These are phyloP conservation scores for Pogonus chalceus DNA, from an alignment of 1,140 invertebrate species.

Conservation along the genomic window DNA sequence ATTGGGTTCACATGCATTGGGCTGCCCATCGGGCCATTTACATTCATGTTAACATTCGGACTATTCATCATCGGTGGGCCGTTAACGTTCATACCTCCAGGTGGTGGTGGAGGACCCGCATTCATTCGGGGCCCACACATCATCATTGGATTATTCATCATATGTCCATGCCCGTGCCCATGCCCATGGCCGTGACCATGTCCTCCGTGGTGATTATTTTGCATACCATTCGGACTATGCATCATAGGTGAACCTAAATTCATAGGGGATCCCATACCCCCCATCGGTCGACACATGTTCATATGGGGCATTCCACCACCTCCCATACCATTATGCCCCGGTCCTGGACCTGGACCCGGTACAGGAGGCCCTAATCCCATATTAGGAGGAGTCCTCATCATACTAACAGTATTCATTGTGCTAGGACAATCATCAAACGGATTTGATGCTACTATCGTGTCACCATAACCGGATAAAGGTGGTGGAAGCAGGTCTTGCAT, in stretches of 20 bases:
- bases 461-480: conserved; percentile 75
- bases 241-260: conserved; percentile 56
- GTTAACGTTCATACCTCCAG: conserved; percentile 16
- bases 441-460: conserved; percentile 89
- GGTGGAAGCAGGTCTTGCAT: conserved; percentile 72
- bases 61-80: conserved; percentile 31
- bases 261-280: conserved; percentile 42
- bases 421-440: conserved; percentile 89
- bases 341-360: conserved; percentile 28
- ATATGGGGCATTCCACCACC: conserved; percentile 31
- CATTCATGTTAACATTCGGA: conserved; percentile 31
- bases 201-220: conserved; percentile 12
- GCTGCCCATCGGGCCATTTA: conserved; percentile 49
- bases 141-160: conserved; percentile 32
- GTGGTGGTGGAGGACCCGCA: conserved; percentile 19
- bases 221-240: conserved; percentile 33
- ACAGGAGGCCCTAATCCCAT: conserved; percentile 32
- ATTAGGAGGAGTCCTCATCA: conserved; percentile 48
- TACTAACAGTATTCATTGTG: conserved; percentile 46
- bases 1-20: conserved; percentile 50
- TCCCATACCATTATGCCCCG: conserved; percentile 30
- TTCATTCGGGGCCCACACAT: conserved; percentile 32
- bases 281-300: conserved; percentile 55
- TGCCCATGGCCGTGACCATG: not conserved
- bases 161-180: conserved; percentile 9